Percentiles rank a stretch among this genome's conserved stretches.
These are phyloP conservation scores for Cydia splendana DNA, from an alignment of 1,140 invertebrate species.

Conservation along the genomic window DNA sequence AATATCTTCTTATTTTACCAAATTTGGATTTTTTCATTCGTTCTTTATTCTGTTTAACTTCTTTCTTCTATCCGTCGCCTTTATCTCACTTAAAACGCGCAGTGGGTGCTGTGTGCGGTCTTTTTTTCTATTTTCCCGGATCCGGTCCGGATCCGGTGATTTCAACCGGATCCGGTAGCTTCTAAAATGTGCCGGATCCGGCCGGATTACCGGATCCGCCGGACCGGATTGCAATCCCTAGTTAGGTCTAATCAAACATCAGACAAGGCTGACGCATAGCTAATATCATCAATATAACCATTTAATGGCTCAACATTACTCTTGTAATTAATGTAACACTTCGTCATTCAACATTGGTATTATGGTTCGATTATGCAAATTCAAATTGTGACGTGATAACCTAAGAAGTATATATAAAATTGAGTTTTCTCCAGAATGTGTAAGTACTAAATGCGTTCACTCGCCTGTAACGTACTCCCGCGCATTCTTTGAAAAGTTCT, in stretches of 20 bases:
- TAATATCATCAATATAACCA: constrained; percentile 35
- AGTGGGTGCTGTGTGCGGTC: too few relatives aligned
- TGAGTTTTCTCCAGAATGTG: not conserved
- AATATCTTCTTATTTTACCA: too few relatives aligned
- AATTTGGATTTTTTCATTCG: too few relatives aligned
- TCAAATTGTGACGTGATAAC: not conserved
- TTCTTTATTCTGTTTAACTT: too few relatives aligned
- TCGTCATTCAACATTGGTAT: constrained; percentile 20
- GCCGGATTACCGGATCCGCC: too few relatives aligned
- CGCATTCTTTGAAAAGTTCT: not conserved
- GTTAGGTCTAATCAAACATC: constrained; percentile 2
- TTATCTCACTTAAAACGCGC: too few relatives aligned
- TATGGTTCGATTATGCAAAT: constrained; percentile 8
- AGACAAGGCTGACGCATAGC: constrained; percentile 2
- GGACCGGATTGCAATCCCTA: too few relatives aligned
- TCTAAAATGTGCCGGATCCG: too few relatives aligned
- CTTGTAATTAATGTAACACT: constrained; percentile 29
- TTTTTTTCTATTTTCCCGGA: too few relatives aligned
- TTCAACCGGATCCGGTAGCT: too few relatives aligned
- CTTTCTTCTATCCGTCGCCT: too few relatives aligned
- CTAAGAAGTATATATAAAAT: not conserved
- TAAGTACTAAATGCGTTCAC: not conserved
- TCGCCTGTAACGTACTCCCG: not conserved
- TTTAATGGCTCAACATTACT: constrained; percentile 37
- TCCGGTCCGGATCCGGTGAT: too few relatives aligned